Evolutionary conservation across 2,113 vertebrate genomes (phyloP).

Genomic region (Aythya baeri): DNA sequence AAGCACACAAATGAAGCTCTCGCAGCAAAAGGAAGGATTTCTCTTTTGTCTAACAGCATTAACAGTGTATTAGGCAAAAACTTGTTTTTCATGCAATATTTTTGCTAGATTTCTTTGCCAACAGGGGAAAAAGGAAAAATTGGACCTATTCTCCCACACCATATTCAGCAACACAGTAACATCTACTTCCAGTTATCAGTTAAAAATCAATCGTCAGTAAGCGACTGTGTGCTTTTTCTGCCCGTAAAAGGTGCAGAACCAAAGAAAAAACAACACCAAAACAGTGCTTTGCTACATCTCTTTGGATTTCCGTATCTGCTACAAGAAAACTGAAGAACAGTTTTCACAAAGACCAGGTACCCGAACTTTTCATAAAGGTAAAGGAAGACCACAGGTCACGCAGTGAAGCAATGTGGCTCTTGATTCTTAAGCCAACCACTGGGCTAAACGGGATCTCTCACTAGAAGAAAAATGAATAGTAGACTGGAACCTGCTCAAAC

Average conservation of each 20-base stretch:
- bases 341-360: neutral
- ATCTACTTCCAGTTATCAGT: neutral
- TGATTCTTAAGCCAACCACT: neutral
- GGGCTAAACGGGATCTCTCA: neutral
- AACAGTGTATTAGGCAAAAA: neutral
- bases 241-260: neutral
- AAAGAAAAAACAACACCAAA: neutral
- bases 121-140: neutral
- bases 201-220: neutral
- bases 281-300: neutral
- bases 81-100: neutral
- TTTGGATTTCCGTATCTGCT: neutral
- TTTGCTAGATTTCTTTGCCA: neutral
- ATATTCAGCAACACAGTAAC: neutral
- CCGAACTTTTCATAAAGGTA: neutral
- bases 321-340: neutral
- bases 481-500: constrained; percentile 18
- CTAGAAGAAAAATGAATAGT: neutral
- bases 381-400: neutral
- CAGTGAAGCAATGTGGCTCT: neutral
- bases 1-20: neutral
- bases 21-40: neutral
- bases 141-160: neutral
- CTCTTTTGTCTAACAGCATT: neutral
- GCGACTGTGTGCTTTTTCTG: neutral